Evolutionary conservation across 92 coral and sea anemone species (phyloP), one percentile per base, ranked within the genome.

Genomic region (Epizoanthus scotinus): DNA sequence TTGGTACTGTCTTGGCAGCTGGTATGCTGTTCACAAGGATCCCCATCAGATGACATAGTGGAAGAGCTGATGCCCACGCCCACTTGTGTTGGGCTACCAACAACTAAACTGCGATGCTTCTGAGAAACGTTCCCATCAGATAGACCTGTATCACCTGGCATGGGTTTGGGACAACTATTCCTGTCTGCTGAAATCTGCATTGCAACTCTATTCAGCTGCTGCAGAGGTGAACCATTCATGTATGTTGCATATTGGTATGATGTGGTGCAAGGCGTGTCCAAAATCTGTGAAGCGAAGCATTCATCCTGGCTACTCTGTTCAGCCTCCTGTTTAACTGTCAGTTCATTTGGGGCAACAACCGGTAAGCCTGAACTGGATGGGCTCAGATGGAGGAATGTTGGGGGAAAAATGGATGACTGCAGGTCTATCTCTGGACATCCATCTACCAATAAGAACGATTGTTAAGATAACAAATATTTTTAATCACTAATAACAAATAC

Each of bases 361-460:
- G 69, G 69, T n/a, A 64, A 17, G 29, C 42, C 69, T 2, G 69
- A 64, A 64, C 69, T 64, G 47, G 69, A 64, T 14, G 69, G 69
- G 29, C 69, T 64, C 47, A 64, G 17, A n/a, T 64, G 69, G 40
- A 64, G 26, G 44, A 64, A 29, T 1, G 40, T 27, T 15, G 47
- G 47, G 17, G 69, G 69, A 5, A 64, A 64, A 28, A 64, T 12
- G 0, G 69, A 64, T 26, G 69, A 17, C 47, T 64, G 69, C 0
- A 64, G 28, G 17, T 64, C 69, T 29, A 64, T 64, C 28, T 64
- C 69, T 17, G 9, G 21, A 28, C 69, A 64, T 14, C 42, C 34
- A 64, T 29, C 69, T 64, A n/a, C 6, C 12, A 6, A 64, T 29
- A 25, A 64, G 29, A 64, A 64, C 10, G 1, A 24, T 26, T 13